A percentile compares a stretch with the other conserved stretches of the same genome.
Evolutionary conservation across 2,113 vertebrate species (phyloP).

Genomic region (Ranitomeya variabilis): DNA sequence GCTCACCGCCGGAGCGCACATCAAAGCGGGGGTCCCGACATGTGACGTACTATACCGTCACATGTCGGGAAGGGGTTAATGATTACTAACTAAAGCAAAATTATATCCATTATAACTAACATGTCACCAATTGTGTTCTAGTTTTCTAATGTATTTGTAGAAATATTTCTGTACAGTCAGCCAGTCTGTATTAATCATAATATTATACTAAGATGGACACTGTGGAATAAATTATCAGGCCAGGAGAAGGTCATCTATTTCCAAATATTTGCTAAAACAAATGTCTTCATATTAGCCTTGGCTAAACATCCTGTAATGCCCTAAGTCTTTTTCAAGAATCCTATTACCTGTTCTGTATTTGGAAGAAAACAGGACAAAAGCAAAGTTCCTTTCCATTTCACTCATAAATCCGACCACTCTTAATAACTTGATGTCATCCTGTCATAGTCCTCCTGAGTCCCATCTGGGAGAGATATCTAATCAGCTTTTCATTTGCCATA

Average conservation of each 20-base stretch:
- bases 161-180: not conserved
- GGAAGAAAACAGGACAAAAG: constrained; percentile 37
- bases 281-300: constrained; percentile 41
- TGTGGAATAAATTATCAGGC: constrained; percentile 19
- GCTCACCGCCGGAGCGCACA: no score
- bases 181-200: not conserved
- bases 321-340: constrained; percentile 23
- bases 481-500: constrained; percentile 57
- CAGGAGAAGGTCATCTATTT: constrained; percentile 13
- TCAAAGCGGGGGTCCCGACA: no score
- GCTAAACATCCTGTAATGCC: constrained; percentile 18
- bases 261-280: constrained; percentile 50
- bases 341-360: constrained; percentile 45
- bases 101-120: not conserved
- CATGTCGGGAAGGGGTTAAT: no score
- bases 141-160: no score
- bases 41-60: no score
- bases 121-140: not conserved
- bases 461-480: constrained; percentile 57
- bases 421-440: constrained; percentile 57
- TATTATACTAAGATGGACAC: not conserved
- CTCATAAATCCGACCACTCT: constrained; percentile 55
- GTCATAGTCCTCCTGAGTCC: constrained; percentile 50
- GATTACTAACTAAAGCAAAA: not conserved
- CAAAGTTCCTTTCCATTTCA: constrained; percentile 46